Base-by-base conservation (phyloP, 2,797 vertebrate genomes). In the Pelodytes ibericus region DNA sequence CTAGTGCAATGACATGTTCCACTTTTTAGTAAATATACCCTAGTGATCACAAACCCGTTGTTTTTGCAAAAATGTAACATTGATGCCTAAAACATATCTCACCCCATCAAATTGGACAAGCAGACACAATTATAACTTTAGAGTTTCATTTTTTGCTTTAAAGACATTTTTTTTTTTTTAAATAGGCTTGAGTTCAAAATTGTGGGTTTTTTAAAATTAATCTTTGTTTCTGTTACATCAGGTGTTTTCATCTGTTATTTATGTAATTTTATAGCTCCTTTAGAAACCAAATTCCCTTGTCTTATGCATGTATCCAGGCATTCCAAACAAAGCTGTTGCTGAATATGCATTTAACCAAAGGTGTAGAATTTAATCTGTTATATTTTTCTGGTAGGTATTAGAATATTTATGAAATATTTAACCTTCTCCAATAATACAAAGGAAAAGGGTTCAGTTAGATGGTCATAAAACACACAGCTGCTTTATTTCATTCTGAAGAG, bases 261-360 rank as follows among this genome's bases (percentile, higher is more conserved):
- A 79, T 86, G 82, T 84, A 81, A 89, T 88, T 89, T 90, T 75
- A 77, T 83, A 87, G 77, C 82, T 86, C 56, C 71, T 89, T n/a
- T 81, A 83, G 83, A 90, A 89, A 88, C 80, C 80, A 82, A 88
- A 92, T 89, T 90, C 84, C 85, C 85, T 66, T 83, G 67, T 0
- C 61, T 20, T 87, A 80, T 87, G 66, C 81, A 79, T 82, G 80
- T 0, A 90, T 88, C 87, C 89, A 89, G 84, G 72, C 62, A 74
- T 82, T 84, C 80, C 80, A 64, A 86, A 88, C 83, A 67, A 84
- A 86, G 84, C 82, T 72, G 60, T 82, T 72, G 66, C 66, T 85
- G 83, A 87, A 85, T 80, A 62, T 44, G 1, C 53, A 70, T 15
- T 72, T 71, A 83, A 83, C 29, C 8, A 25, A 83, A 71, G 16